A percentile compares a stretch with the other conserved stretches of the same genome.
phyloP scores from a whole-genome alignment of 2,888 invertebrate species.

The Linyphia triangularis region DNA sequence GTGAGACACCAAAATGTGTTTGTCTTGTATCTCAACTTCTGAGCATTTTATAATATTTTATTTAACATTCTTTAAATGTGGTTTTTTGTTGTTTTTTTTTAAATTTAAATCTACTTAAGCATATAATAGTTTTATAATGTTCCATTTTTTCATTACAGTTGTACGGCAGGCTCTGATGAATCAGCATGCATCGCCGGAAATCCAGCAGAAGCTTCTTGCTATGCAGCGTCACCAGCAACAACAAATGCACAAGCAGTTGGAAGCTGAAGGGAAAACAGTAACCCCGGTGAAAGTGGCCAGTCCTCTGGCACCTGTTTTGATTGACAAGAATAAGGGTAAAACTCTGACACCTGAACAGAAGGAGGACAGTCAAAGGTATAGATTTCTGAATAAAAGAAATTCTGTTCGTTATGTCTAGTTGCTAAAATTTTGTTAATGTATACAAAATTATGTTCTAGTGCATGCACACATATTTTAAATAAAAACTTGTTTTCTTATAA shows the following conservation, averaged over 20 bases:
- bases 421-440: neutral
- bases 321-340: conserved; percentile 71
- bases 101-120: no score
- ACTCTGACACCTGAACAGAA: conserved; percentile 79
- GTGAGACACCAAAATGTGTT: no score
- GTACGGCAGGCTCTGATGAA: conserved; percentile 95
- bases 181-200: conserved; percentile 93
- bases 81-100: no score
- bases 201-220: conserved; percentile 93
- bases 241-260: conserved; percentile 83
- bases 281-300: conserved; percentile 42
- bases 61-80: no score
- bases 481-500: neutral
- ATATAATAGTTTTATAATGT: neutral
- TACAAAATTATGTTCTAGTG: neutral
- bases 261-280: conserved; percentile 51
- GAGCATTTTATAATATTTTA: no score
- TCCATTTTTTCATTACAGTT: conserved; percentile 82
- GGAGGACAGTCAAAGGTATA: conserved; percentile 79
- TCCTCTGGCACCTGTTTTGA: conserved; percentile 41
- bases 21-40: no score
- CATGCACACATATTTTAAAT: neutral
- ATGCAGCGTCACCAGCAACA: conserved; percentile 88
- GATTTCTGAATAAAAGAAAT: no score
- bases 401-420: neutral